phyloP scores from a whole-genome alignment of 2,797 vertebrate genomes.

The Enteromius fasciolatus region DNA sequence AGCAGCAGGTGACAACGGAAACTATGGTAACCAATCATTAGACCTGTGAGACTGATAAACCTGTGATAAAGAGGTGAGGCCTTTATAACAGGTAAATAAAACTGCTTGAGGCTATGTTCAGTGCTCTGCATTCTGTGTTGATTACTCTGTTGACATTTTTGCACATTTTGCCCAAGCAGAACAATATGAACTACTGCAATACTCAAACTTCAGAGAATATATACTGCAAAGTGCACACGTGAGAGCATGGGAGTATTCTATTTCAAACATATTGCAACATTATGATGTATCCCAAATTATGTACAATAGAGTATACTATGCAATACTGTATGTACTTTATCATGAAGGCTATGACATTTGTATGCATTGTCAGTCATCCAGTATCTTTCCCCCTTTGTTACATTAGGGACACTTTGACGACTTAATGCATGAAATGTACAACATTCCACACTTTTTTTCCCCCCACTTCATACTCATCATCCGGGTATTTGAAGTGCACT shows the following conservation, averaged over 20 bases:
- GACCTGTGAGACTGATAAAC: background rate
- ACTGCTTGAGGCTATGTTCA: background rate
- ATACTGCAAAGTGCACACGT: background rate
- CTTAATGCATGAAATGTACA: background rate
- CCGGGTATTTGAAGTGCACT: background rate
- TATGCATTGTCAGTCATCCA: background rate
- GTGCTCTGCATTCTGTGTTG: background rate
- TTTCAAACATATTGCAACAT: background rate
- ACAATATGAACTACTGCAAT: background rate
- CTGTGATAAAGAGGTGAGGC: background rate
- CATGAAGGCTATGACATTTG: background rate
- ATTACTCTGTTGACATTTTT: background rate
- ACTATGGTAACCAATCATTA: conserved; percentile 11
- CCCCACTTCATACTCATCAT: background rate
- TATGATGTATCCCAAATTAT: background rate
- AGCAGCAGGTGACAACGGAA: conserved; percentile 12
- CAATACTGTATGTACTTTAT: too few species aligned
- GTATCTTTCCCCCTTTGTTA: background rate
- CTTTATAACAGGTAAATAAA: background rate
- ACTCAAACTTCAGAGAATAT: background rate
- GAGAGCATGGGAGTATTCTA: background rate
- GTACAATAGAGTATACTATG: background rate
- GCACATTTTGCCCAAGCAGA: background rate
- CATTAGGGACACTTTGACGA: background rate
- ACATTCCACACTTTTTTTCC: background rate